phyloP scores from a whole-genome alignment of 2,113 vertebrate genomes.

The Ibidorhyncha struthersii region DNA sequence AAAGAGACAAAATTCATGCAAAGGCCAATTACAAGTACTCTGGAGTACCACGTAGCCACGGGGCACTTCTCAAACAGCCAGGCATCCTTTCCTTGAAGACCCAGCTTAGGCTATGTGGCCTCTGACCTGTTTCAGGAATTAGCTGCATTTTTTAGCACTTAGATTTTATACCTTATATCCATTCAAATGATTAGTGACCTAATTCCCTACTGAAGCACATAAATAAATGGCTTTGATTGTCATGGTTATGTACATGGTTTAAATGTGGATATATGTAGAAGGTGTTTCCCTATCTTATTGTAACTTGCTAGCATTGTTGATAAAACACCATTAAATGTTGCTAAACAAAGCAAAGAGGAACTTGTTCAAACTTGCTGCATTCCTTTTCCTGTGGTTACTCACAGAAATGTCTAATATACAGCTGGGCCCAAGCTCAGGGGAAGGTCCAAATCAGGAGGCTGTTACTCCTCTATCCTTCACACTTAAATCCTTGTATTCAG shows the following conservation, averaged over 20 bases:
- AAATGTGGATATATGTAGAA: neutral
- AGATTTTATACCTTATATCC: neutral
- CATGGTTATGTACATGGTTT: neutral
- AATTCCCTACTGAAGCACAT: neutral
- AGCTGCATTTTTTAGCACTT: neutral
- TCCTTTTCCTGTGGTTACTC: neutral
- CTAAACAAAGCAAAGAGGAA: neutral
- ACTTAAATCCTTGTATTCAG: neutral
- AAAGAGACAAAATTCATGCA: neutral
- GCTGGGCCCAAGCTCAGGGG: neutral
- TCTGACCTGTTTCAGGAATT: neutral
- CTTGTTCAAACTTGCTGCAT: neutral
- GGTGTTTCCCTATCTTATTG: neutral
- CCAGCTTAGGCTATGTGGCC: neutral
- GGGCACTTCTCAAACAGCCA: neutral
- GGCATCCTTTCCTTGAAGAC: neutral
- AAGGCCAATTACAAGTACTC: neutral
- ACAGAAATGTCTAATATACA: neutral
- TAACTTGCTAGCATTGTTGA: neutral
- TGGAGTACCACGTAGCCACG: neutral
- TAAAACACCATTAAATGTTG: neutral
- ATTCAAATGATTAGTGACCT: neutral
- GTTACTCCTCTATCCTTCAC: neutral
- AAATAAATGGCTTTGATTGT: neutral
- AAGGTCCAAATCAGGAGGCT: neutral